Percentiles rank a stretch among this genome's conserved stretches.
These are phyloP conservation scores for Melanotaenia trifasciata DNA, from an alignment of 2,797 vertebrate species.

Conservation along the genomic window DNA sequence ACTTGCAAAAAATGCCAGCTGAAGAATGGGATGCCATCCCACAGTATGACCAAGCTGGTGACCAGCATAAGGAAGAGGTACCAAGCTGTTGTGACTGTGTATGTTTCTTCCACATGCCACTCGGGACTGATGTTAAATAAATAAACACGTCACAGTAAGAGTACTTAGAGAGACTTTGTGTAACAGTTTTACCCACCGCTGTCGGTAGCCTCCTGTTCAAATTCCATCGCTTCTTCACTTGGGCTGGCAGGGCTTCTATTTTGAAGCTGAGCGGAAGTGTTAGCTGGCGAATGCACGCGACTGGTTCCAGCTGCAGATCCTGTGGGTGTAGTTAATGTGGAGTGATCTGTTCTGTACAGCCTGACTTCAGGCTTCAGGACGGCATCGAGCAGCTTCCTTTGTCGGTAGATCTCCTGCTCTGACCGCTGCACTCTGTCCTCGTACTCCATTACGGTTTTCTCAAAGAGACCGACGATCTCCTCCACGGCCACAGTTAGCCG, in stretches of 20 bases:
- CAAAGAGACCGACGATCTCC: constrained; percentile 48
- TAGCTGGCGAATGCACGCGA: too few relatives aligned
- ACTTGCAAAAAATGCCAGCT: too few relatives aligned
- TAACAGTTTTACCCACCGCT: neutral
- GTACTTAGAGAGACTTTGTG: neutral
- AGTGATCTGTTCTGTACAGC: constrained; percentile 41
- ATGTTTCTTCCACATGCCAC: neutral
- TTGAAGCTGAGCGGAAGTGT: constrained; percentile 25
- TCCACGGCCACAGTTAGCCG: constrained; percentile 59
- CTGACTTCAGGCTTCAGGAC: constrained; percentile 52
- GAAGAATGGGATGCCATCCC: neutral
- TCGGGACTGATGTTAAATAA: too few relatives aligned
- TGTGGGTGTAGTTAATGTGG: neutral
- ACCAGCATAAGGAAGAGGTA: too few relatives aligned
- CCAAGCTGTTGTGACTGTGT: too few relatives aligned
- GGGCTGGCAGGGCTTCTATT: constrained; percentile 8
- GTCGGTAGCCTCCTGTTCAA: neutral
- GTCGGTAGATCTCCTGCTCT: constrained; percentile 51
- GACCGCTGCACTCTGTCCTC: constrained; percentile 35
- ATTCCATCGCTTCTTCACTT: neutral
- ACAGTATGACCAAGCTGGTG: neutral
- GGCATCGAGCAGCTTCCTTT: constrained; percentile 58
- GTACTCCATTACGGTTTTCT: constrained; percentile 50
- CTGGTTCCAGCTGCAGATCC: neutral
- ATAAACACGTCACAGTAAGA: neutral